Evolutionary conservation across 2,113 vertebrate genomes (phyloP), one percentile per base, ranked within the genome.

Genomic region (Nansenia antarctica): DNA sequence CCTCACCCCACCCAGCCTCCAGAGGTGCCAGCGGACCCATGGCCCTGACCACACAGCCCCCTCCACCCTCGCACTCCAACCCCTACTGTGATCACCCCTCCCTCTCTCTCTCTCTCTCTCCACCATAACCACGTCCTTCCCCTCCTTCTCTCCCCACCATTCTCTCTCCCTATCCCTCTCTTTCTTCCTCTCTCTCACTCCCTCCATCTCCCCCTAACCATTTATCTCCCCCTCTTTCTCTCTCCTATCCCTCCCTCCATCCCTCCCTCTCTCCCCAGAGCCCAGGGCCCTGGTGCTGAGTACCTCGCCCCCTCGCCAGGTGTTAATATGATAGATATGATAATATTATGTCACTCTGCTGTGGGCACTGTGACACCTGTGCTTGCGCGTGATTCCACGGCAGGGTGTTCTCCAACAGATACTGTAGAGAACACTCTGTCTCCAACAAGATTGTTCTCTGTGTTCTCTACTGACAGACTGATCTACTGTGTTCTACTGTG

Each of bases 291-390:
- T 57, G 72, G 62, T 76, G 52, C 52, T 49, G n/a, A 47, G 49
- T 52, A 14, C 27, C 7, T 75, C 54, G 65, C 42, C 27, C 31
- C 11, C 70, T 81, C 68, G 64, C 54, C 59, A 71, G 76, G 64
- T 79, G 72, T 67, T 80, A 73, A 76, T 79, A 64, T 66, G 66
- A 77, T 67, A 59, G 62, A 82, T 72, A 72, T 69, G 70, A 65
- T 83, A 76, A 81, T 82, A 60, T 32, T n/a, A n/a, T 69, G 22
- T 72, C 31, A 45, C 60, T 30, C 45, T 30, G 74, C 76, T 74
- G 61, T 75, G 76, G 77, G 79, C 73, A 76, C 29, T 2, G 5
- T 39, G 59, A 79, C 73, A 31, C 60, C 82, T 83, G 74, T 1
- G 24, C 78, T 83, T 15, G 78, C 69, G 67, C 75, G n/a, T 45